Evolutionary conservation across 2,888 invertebrate species (phyloP), one percentile per base, ranked within the genome.

Genomic region (Patella ulyssiponensis): DNA sequence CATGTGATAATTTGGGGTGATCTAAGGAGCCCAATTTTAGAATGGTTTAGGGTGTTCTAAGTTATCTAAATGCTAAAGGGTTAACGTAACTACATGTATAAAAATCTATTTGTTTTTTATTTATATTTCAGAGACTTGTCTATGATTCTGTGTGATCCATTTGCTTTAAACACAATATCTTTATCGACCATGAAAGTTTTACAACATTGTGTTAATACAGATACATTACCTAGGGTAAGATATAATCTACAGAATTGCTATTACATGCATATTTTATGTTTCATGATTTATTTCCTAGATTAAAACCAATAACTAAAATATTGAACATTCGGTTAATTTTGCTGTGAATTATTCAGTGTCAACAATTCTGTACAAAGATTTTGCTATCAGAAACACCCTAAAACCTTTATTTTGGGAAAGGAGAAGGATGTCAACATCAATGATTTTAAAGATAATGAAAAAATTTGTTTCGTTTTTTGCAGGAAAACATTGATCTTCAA

Each of bases 101-200:
- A 54, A 23, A 69, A 44, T 44, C 51, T 14, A 23, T 23, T n/a
- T 54, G 20, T 69, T 78, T 73, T 14, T 53, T 78, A 54, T 71
- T 80, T 78, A 83, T 95, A 96, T 51, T 92, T 96, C 76, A 98
- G 98, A 15, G 98, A 98, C 92, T 93, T 98, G 7, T 98, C 98
- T 2, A 98, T 98, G 98, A 98, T 97, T 27, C 92, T 98, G 12
- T 98, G 98, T 92, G 98, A 98, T 92, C 98, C 98, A 0, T 98
- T 97, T 93, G 98, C 98, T 23, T 96, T 98, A 15, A 97, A 98
- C 91, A 98, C 98, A 88, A 92, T 98, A 81, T 97, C 98, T 14
- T 96, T 96, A 69, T 98, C 97, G 58, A 96, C 96, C 53, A 96
- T 98, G 83, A 97, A 97, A 93, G 96, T 97, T 85, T 92, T 98